Evolutionary conservation across 2,113 vertebrate genomes (phyloP).

Genomic region (Silurus glanis): DNA sequence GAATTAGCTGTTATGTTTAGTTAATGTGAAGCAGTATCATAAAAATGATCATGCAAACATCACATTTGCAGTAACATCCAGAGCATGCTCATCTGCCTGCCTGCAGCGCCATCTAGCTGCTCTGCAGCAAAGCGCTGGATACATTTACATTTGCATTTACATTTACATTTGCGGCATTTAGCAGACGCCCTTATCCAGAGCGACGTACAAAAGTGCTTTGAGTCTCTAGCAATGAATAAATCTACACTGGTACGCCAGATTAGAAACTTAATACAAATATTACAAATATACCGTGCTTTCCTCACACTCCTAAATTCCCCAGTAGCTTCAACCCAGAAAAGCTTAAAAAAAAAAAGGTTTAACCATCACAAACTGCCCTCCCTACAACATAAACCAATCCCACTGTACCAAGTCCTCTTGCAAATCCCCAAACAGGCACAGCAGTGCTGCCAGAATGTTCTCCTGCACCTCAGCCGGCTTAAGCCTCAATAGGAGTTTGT

Average conservation of each 20-base stretch:
- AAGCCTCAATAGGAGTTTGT: conserved; percentile 66
- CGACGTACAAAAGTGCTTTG: too few relatives aligned
- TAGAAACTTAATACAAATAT: too few relatives aligned
- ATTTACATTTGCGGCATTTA: too few relatives aligned
- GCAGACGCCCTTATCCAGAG: too few relatives aligned
- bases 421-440: conserved; percentile 55
- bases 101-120: conserved; percentile 61
- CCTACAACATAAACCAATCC: conserved; percentile 32
- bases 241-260: too few relatives aligned
- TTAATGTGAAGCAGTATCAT: background rate
- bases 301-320: conserved; percentile 56
- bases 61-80: conserved; percentile 3
- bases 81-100: conserved; percentile 43
- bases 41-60: background rate
- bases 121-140: conserved; percentile 59
- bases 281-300: conserved; percentile 42
- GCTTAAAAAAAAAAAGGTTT: conserved; percentile 49
- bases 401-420: conserved; percentile 54
- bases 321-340: conserved; percentile 54
- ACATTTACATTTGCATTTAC: too few relatives aligned
- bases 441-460: conserved; percentile 53
- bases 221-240: too few relatives aligned
- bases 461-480: conserved; percentile 50
- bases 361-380: conserved; percentile 46
- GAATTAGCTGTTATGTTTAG: background rate